Evolutionary conservation across 2,888 invertebrate species (phyloP).

Genomic region (Marasmarcha lunaedactyla): DNA sequence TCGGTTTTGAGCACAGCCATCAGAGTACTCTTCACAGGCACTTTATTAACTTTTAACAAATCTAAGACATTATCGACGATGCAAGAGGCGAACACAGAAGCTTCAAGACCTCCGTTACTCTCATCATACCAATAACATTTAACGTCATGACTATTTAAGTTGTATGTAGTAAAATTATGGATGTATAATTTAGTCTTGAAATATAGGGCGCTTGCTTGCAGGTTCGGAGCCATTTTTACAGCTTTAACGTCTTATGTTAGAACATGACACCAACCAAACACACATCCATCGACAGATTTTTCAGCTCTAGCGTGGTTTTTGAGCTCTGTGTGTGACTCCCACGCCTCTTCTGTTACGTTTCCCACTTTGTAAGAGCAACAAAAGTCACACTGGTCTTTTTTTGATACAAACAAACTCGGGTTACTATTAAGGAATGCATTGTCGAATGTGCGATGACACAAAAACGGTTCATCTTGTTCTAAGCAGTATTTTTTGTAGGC

Average conservation of each 20-base stretch:
- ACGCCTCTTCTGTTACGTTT: constrained; percentile 3
- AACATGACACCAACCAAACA: constrained; percentile 4
- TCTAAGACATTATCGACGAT: background rate
- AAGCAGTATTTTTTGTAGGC: constrained; percentile 2
- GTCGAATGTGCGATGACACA: constrained; percentile 3
- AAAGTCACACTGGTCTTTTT: constrained; percentile 2
- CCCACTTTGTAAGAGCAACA: constrained; percentile 2
- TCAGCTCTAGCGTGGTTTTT: constrained; percentile 2
- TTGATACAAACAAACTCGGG: background rate
- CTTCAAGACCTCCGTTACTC: constrained; percentile 2
- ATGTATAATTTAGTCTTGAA: constrained; percentile 7
- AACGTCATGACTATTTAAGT: constrained; percentile 5
- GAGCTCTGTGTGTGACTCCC: background rate
- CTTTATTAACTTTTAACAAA: background rate
- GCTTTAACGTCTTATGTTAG: constrained; percentile 6
- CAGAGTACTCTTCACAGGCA: background rate
- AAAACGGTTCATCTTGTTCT: background rate
- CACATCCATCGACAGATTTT: background rate
- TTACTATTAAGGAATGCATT: constrained; percentile 2
- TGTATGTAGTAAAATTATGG: constrained; percentile 7
- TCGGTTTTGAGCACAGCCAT: background rate
- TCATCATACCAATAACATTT: constrained; percentile 7
- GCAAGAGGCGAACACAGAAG: background rate
- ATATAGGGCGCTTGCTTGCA: constrained; percentile 6
- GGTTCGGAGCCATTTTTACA: constrained; percentile 5